A percentile compares a stretch with the other conserved stretches of the same genome.
Evolutionary conservation across 2,113 vertebrate genomes (phyloP).

Genomic region (Rhea americana): DNA sequence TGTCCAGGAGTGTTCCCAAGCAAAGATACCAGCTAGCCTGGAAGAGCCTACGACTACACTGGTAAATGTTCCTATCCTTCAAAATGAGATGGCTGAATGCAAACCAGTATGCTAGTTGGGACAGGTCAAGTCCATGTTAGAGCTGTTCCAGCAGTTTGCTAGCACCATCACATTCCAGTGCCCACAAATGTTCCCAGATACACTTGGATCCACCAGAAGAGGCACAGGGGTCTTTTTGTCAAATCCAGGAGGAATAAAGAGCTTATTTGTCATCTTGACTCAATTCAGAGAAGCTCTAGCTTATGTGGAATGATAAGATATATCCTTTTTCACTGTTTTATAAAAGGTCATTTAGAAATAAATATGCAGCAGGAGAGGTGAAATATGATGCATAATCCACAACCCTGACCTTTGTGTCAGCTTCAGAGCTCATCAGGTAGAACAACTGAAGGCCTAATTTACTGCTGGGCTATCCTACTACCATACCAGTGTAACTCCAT

Average conservation of each 20-base stretch:
- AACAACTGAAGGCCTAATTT: conserved; percentile 1
- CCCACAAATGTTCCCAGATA: background rate
- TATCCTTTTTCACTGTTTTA: background rate
- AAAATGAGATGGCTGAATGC: fast-evolving
- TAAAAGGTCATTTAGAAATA: conserved; percentile 1
- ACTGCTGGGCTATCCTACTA: background rate
- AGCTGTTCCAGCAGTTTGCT: background rate
- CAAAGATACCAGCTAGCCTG: background rate
- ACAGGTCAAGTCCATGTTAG: background rate
- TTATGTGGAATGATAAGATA: background rate
- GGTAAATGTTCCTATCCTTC: fast-evolving
- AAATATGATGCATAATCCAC: conserved; percentile 8
- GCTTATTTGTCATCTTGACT: background rate
- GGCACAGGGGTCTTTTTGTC: background rate
- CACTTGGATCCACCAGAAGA: fast-evolving
- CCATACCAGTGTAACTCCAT: conserved; percentile 35
- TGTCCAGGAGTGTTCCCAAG: fast-evolving
- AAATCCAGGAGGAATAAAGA: background rate
- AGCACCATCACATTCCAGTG: background rate
- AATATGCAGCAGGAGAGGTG: background rate
- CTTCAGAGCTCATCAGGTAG: background rate
- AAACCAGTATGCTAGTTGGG: background rate
- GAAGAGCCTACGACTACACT: background rate
- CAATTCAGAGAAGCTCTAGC: background rate
- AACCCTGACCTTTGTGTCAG: conserved; percentile 12